Base-by-base conservation (phyloP, 2,113 vertebrate genomes). In the Sisor rabdophorus region DNA sequence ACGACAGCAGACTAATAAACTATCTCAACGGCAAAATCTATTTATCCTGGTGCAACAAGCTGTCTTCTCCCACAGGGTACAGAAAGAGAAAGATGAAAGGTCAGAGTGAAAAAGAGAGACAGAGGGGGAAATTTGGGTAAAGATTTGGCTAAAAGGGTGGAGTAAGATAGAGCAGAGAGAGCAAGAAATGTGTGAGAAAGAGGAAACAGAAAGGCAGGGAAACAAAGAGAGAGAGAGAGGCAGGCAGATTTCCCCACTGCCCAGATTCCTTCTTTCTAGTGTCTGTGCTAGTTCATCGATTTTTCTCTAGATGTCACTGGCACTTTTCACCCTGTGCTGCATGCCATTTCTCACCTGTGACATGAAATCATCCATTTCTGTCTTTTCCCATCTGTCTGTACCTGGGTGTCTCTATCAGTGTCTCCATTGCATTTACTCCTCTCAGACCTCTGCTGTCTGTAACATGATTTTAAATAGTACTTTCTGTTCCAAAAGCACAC, bases 1-100 rank as follows among this genome's bases (percentile, higher is more conserved):
- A 61, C 40, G 20, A 44, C 20, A 44, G 20, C 61, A 44, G 61
- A 64, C 30, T 55, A 72, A 82, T 78, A 65, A 85, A 84, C 83
- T 81, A 68, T 76, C 58, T 71, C 80, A 76, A 71, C 83, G 84
- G 63, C 80, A 71, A 75, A 76, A 65, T 59, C 81, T 71, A 80
- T 82, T 80, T 79, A 59, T 79, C 81, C 79, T 86, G 86, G 82
- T 75, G 82, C 54, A 52, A 48, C 24, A 54, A 61, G 65, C 74
- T 75, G 76, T 75, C 79, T 81, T 77, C 59, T 75, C 69, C 67
- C 56, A 26, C 10, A 22, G 40, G 40, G 40, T 6, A 65, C 44
- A 65, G 63, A 47, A 47, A 65, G 36, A 67, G 36, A 48, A 47
- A 47, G 20, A 64, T 64, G 61, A 67, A 47, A n/a, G 40, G 40